phyloP scores from a whole-genome alignment of 2,113 vertebrate species.

The Nesospiza acunhae region DNA sequence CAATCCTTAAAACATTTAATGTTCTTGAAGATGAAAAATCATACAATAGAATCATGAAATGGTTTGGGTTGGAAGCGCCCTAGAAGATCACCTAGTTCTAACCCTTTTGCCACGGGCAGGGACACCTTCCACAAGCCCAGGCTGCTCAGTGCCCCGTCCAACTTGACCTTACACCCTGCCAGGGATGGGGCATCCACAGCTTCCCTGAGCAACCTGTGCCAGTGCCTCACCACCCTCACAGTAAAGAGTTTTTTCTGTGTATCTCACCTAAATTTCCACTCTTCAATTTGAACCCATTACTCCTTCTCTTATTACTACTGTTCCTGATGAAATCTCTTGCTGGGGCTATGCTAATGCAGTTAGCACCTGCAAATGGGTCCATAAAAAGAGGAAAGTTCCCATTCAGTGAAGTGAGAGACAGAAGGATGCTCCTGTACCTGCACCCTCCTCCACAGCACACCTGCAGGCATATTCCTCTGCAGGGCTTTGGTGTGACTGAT shows the following conservation, averaged over 20 bases:
- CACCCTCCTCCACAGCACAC: not conserved
- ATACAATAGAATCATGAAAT: not conserved
- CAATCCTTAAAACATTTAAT: not conserved
- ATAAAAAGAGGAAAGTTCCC: not conserved
- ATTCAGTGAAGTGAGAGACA: not conserved
- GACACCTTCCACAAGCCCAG: not conserved
- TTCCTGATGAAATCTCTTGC: not conserved
- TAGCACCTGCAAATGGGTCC: slow-evolving; percentile 18
- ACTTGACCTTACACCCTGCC: not conserved
- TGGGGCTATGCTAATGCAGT: not conserved
- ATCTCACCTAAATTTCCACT: not conserved
- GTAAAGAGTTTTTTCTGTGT: not conserved
- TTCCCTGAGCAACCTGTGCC: not conserved
- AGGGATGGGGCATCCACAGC: not conserved
- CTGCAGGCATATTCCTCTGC: not conserved
- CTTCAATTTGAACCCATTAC: not conserved
- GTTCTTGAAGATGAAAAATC: not conserved
- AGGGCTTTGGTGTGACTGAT: not conserved
- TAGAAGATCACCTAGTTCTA: not conserved
- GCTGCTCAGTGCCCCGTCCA: not conserved
- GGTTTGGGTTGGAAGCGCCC: not conserved
- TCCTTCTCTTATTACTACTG: not conserved
- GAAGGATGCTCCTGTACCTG: not conserved
- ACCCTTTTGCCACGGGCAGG: not conserved
- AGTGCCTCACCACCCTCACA: not conserved